Base-by-base conservation (phyloP, 2,888 invertebrate species). In the Macrophya annulata region DNA sequence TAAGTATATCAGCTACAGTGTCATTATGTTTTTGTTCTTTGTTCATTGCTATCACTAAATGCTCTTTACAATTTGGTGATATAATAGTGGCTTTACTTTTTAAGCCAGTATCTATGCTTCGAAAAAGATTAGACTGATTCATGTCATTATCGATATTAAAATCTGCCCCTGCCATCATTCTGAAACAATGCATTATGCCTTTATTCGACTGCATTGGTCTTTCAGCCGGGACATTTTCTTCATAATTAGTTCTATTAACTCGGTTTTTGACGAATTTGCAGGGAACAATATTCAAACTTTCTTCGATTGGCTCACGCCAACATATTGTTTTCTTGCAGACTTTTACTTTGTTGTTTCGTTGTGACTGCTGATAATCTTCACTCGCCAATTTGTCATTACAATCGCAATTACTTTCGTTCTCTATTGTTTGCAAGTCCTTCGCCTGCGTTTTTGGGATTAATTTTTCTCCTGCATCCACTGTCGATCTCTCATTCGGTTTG, bases 241-340 rank as follows among this genome's bases (percentile, higher is more conserved):
- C 0, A 45, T 31, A 51, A 77, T 55, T 37, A 8, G 77, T 74
- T 21, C 31, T 31, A 25, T n/a, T 5, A 81, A 10, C 45, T 81
- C 43, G 12, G 17, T 40, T 17, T 81, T 10, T 81, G 8, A 25
- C 43, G 43, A n/a, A 81, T 81, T 62, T 65, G 45, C 45, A 81
- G 15, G 68, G 51, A 10, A 31, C 25, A 25, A 37, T 68, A 15
- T 51, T 37, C 5, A 21, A 71, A 48, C 31, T 48, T 68, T 83
- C 68, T n/a, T 17, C 83, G 68, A 83, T 65, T 12, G 83, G 83
- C 31, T 83, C 48, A 51, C 83, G 51, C 83, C 83, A 83, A 51
- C 83, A 83, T 48, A 83, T 71, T 48, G 68, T 83, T 48, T 83
- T 68, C 12, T 83, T 83, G 40, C 51, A 17, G 9, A 55, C 55